Percentiles rank a stretch among this genome's conserved stretches.
Conservation (phyloP, 2,113 vertebrate genomes). For the Sturnus vulgaris region DNA sequence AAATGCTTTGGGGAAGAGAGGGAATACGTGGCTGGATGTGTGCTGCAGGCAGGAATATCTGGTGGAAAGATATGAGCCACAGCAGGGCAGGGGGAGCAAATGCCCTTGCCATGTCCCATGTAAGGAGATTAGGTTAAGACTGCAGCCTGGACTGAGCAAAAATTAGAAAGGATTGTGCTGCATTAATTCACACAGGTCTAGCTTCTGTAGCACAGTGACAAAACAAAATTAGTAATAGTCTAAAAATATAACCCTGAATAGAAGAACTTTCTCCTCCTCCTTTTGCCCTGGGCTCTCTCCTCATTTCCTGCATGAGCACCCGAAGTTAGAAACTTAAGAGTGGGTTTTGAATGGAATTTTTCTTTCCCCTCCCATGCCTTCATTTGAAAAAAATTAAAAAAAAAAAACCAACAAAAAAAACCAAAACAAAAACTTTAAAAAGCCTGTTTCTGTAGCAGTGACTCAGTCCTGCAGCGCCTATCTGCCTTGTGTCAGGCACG, state of each 20-base stretch:
- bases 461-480: conserved; percentile 51
- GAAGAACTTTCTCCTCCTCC: conserved; percentile 9
- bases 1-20: not conserved
- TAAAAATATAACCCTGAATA: conserved; percentile 31
- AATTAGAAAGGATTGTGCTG: conserved; percentile 46
- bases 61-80: not conserved
- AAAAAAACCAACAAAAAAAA: not conserved
- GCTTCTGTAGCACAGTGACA: not conserved
- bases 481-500: conserved; percentile 61
- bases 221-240: not conserved
- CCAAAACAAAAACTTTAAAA: not conserved
- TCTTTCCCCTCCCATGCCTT: not conserved
- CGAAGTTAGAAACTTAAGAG: conserved; percentile 2
- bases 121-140: conserved; percentile 38
- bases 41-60: not conserved
- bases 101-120: not conserved
- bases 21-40: not conserved
- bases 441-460: conserved; percentile 42
- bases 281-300: not conserved
- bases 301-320: conserved; percentile 18
- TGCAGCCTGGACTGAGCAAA: not conserved
- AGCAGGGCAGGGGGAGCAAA: not conserved
- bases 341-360: not conserved
- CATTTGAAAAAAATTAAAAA: not conserved
- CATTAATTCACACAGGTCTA: not conserved